phyloP scores from a whole-genome alignment of 2,888 invertebrate species.

The Peribatodes rhomboidaria region DNA sequence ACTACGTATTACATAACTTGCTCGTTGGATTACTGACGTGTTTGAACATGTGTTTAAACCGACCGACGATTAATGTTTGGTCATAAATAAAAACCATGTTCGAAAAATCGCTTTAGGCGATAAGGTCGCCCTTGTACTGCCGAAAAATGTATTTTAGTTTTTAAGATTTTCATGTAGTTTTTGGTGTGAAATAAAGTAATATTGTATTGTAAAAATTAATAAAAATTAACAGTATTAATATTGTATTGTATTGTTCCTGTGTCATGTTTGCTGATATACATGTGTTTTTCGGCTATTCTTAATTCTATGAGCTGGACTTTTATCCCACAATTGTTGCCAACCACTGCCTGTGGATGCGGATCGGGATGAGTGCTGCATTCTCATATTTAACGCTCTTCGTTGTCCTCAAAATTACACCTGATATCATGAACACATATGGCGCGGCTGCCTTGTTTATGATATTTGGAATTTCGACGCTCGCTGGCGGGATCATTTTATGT shows the following conservation, averaged over 20 bases:
- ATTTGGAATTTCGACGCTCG: background rate
- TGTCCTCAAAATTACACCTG: background rate
- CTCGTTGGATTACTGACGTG: background rate
- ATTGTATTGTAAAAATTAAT: too few species aligned
- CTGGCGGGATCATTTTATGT: background rate
- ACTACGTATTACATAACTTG: too few species aligned
- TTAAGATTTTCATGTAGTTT: too few species aligned
- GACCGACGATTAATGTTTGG: too few species aligned
- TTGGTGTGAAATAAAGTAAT: too few species aligned
- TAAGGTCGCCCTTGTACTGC: too few species aligned
- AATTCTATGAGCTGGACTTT: background rate
- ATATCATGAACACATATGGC: background rate
- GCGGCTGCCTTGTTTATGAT: background rate
- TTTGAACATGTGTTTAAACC: too few species aligned
- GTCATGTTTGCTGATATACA: background rate
- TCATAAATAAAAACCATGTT: background rate
- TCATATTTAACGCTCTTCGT: background rate
- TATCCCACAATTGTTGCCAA: conserved; percentile 11
- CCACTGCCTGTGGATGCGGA: background rate
- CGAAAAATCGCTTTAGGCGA: too few species aligned
- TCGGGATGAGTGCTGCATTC: conserved; percentile 3
- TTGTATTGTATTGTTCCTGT: too few species aligned
- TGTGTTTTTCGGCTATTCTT: background rate
- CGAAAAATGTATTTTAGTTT: too few species aligned
- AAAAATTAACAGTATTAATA: too few species aligned